Base-by-base conservation (phyloP, 2,113 vertebrate species). In the Kryptolebias marmoratus region DNA sequence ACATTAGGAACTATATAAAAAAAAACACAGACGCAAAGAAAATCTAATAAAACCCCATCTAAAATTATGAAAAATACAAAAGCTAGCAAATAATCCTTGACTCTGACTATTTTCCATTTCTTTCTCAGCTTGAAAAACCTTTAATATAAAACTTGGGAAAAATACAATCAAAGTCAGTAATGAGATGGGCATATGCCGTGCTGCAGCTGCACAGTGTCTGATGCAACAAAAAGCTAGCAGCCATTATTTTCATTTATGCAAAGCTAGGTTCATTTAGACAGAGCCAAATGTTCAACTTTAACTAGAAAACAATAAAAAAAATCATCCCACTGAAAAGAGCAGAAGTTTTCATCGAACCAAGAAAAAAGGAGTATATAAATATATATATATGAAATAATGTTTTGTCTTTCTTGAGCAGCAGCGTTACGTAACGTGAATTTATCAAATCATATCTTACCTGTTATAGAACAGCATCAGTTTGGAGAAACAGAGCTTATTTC, bases 51-150 rank as follows among this genome's bases (percentile, higher is more conserved):
- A 49, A 8, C 16, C 14, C 3, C 42, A 3, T 27, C 49, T 59
- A 14, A 73, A 81, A 61, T 27, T 1, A 39, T 65, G 50, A 13
- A 42, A 30, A 11, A 48, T 22, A 15, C 22, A n/a, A 27, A 82
- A 69, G 30, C 22, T 3, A 50, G 39, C 28, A 48, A 60, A 9
- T 28, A 53, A 42, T n/a, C n/a, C 55, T 66, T 45, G 11, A 14
- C 16, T n/a, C 57, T 11, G 52, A 68, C 6, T 5, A 6, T 27
- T 31, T 31, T 42, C 30, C n/a, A 27, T 59, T n/a, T 12, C 2
- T 53, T 27, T 54, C 18, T 56, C 36, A 58, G 16, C 10, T 44
- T 30, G 54, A 50, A 54, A 55, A 62, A 10, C 11, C 5, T 70
- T 65, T 18, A 45, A 14, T 62, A n/a, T 8, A 63, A 44, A 13